Percentiles rank a stretch among this genome's conserved stretches.
Conservation (phyloP, 2,113 vertebrate genomes). For the Pao palembangensis region DNA sequence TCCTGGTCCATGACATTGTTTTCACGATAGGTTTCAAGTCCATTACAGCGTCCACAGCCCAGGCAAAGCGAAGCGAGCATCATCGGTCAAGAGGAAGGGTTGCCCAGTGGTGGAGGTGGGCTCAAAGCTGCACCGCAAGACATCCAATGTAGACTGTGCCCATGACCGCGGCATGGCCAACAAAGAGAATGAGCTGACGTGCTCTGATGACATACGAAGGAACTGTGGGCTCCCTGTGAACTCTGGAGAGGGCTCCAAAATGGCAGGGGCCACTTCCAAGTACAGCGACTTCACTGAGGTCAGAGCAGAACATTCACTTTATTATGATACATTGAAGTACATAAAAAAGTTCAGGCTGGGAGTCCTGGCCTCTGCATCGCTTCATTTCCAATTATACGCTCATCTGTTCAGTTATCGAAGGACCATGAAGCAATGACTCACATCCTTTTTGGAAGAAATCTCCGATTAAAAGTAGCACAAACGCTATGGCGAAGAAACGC, state of each 20-base stretch:
- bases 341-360: too few species aligned
- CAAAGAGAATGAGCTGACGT: slow-evolving; percentile 97
- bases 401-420: slow-evolving; percentile 83
- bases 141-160: slow-evolving; percentile 63
- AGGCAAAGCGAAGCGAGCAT: slow-evolving; percentile 63
- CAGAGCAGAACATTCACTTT: slow-evolving; percentile 17
- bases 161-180: slow-evolving; percentile 91
- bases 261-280: slow-evolving; percentile 83
- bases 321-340: too few species aligned
- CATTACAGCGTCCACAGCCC: slow-evolving; percentile 57
- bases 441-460: slow-evolving; percentile 93
- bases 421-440: slow-evolving; percentile 95
- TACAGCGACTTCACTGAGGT: slow-evolving; percentile 92
- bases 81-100: slow-evolving; percentile 66
- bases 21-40: slow-evolving; percentile 67
- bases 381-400: background rate
- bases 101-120: slow-evolving; percentile 49
- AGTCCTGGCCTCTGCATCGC: background rate
- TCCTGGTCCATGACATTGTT: background rate
- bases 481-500: slow-evolving; percentile 95
- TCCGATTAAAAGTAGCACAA: slow-evolving; percentile 92
- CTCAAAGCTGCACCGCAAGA: slow-evolving; percentile 59
- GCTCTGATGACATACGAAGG: slow-evolving; percentile 83
- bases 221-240: slow-evolving; percentile 80
- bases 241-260: slow-evolving; percentile 78